phyloP scores from a whole-genome alignment of 2,888 invertebrate species.

The Hedya salicella region DNA sequence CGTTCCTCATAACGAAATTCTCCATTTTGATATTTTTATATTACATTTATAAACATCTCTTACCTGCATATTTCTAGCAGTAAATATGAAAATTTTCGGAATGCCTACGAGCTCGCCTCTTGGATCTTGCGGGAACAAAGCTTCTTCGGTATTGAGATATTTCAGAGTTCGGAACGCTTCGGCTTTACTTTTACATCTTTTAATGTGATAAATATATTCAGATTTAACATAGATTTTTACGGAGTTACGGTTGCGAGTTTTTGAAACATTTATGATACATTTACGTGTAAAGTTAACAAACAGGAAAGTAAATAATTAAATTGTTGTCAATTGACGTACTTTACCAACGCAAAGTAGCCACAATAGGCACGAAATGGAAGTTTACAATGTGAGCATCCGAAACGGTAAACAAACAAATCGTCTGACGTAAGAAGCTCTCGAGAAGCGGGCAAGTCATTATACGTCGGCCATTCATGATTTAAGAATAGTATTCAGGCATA shows the following conservation, averaged over 20 bases:
- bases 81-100: slow-evolving; percentile 85
- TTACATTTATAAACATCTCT: slow-evolving; percentile 83
- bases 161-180: slow-evolving; percentile 56
- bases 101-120: slow-evolving; percentile 76
- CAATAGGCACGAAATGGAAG: slow-evolving; percentile 70
- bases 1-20: slow-evolving; percentile 85
- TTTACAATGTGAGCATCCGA: slow-evolving; percentile 75
- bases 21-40: slow-evolving; percentile 84
- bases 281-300: neutral
- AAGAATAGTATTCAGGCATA: slow-evolving; percentile 1
- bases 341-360: slow-evolving; percentile 54
- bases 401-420: slow-evolving; percentile 72
- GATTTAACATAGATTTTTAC: slow-evolving; percentile 23
- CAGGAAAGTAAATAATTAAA: slow-evolving; percentile 29
- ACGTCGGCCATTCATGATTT: slow-evolving; percentile 27
- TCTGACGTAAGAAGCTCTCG: slow-evolving; percentile 68
- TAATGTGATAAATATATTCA: slow-evolving; percentile 44
- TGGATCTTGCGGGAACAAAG: slow-evolving; percentile 75
- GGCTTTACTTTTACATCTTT: slow-evolving; percentile 51
- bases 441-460: slow-evolving; percentile 26
- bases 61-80: slow-evolving; percentile 85
- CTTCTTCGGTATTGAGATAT: slow-evolving; percentile 76
- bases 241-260: neutral
- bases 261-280: slow-evolving; percentile 1
- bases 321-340: slow-evolving; percentile 37